Evolutionary conservation across 1,140 invertebrate species (phyloP).

Genomic region (Caenorhabditis brenneri): DNA sequence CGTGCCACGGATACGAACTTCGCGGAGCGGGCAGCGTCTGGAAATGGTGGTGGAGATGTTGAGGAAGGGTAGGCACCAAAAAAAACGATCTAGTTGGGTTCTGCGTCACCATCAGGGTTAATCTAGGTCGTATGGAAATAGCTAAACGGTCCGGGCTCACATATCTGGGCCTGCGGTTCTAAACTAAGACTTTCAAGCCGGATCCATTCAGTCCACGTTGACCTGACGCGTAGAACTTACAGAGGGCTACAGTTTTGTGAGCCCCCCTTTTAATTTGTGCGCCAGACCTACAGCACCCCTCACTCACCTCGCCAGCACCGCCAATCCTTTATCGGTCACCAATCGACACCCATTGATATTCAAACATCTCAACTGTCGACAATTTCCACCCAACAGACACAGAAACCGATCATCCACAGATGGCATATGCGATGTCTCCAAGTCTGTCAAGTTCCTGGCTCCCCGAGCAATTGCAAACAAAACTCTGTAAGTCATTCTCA

Average conservation of each 20-base stretch:
- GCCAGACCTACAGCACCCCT: neutral
- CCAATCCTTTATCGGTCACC: constrained; percentile 68
- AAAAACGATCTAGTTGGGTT: too few relatives aligned
- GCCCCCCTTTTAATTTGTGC: too few relatives aligned
- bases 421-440: constrained; percentile 67
- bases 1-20: constrained; percentile 67
- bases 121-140: too few relatives aligned
- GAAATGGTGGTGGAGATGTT: neutral
- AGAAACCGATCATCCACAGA: constrained; percentile 67
- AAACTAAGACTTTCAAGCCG: too few relatives aligned
- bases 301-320: constrained; percentile 57
- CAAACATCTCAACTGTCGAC: constrained; percentile 53
- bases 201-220: too few relatives aligned
- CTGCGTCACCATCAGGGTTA: too few relatives aligned
- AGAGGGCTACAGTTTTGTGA: too few relatives aligned
- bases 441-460: constrained; percentile 59
- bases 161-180: too few relatives aligned
- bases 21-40: constrained; percentile 61
- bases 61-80: neutral
- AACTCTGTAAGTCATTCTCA: constrained; percentile 66
- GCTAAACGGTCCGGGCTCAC: too few relatives aligned
- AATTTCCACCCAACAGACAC: constrained; percentile 64
- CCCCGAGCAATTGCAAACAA: constrained; percentile 68
- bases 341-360: constrained; percentile 70
- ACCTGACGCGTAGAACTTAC: too few relatives aligned